Base-by-base conservation (phyloP, 2,888 invertebrate genomes). In the Limnephilus lunatus region DNA sequence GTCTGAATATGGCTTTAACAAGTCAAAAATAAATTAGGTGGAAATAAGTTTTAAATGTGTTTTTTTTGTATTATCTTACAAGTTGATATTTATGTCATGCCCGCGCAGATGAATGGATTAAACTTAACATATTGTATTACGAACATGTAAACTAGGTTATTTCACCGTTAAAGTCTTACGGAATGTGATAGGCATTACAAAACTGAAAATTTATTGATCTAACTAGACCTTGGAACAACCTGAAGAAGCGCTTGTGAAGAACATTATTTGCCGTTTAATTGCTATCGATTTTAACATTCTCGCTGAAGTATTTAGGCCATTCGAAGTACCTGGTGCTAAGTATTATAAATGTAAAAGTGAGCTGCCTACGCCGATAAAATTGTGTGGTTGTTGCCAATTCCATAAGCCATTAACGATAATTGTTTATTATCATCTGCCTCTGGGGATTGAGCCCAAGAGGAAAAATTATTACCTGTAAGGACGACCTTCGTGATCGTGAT, bases 281-380 rank as follows among this genome's bases (percentile, higher is more conserved):
- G 68, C 68, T n/a, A 68, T 68, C 2, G 68, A 68, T 68, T 68
- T 32, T 25, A 83, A 35, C 32, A 35, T 83, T 83, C 15, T 83
- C 83, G 83, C 83, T 19, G 31, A n/a, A 39, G 83, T 83, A 83
- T 83, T 32, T 35, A 83, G 83, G 83, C 83, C 83, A 83, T 32
- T 32, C 83, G 35, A 32, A 83, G 35, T 35, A 83, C 4, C 32
- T 19, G 3, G 32, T 68, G 53, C 25, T 5, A 68, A n/a, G 68
- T 9, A 68, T n/a, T 25, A 25, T 68, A 35, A 68, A 68, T 68
- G 4, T 68, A 68, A 25, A 7, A 68, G 68, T 25, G 9, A 68
- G 25, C 53, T 53, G 15, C 53, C 15, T 19, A 19, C 53, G 4
- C 0, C 53, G 14, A 68, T 25, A 9, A 68, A 25, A 68, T n/a